Evolutionary conservation across 2,888 invertebrate species (phyloP).

Genomic region (Sepioteuthis lessoniana): DNA sequence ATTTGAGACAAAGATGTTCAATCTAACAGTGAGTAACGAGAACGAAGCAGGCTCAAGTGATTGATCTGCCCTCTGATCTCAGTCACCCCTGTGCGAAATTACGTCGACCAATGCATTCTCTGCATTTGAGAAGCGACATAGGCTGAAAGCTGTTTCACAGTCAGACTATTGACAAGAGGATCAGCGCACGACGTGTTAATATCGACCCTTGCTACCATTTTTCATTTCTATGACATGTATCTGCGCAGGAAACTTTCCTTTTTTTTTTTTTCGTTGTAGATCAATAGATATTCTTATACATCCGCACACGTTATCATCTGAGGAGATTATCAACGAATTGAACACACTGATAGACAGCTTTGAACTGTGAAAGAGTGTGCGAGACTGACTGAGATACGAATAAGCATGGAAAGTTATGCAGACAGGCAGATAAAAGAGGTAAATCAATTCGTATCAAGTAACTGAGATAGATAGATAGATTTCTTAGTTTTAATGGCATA

Average conservation of each 20-base stretch:
- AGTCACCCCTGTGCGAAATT: neutral
- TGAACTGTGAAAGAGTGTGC: neutral
- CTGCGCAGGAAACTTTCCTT: neutral
- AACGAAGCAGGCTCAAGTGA: neutral
- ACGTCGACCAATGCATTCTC: neutral
- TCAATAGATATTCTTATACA: neutral
- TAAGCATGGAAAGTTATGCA: neutral
- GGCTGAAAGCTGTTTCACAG: neutral
- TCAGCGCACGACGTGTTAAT: constrained; percentile 15
- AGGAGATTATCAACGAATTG: neutral
- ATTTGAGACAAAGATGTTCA: neutral
- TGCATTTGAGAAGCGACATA: neutral
- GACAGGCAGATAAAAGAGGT: too few relatives aligned
- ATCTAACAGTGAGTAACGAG: neutral
- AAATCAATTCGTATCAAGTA: neutral
- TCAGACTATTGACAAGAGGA: neutral
- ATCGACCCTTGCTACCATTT: neutral
- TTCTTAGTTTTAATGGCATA: too few relatives aligned
- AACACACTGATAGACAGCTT: neutral
- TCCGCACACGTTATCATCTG: neutral
- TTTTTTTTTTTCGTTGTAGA: neutral
- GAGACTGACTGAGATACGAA: neutral
- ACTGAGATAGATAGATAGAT: neutral
- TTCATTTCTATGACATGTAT: neutral
- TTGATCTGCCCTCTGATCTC: neutral